phyloP scores from a whole-genome alignment of 2,113 vertebrate species.

The Pseudolaguvia tuberculata region DNA sequence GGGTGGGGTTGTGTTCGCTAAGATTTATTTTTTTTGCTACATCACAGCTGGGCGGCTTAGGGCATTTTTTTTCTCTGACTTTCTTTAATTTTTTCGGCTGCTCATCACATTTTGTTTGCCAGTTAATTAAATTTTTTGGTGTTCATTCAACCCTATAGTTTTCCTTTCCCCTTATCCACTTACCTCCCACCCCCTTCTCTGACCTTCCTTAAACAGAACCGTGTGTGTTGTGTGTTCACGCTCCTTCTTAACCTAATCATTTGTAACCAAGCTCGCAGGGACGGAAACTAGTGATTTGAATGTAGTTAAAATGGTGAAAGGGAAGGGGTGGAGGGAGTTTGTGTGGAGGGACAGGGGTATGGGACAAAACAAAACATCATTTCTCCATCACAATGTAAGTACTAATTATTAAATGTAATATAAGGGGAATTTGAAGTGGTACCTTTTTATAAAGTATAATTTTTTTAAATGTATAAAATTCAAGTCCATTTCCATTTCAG shows the following conservation, averaged over 20 bases:
- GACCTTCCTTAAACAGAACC: slow-evolving; percentile 58
- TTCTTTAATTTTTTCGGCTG: slow-evolving; percentile 8
- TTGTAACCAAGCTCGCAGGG: slow-evolving; percentile 55
- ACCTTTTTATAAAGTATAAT: too few species aligned
- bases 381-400: background rate
- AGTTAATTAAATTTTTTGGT: slow-evolving; percentile 43
- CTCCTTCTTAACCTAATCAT: slow-evolving; percentile 54
- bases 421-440: too few species aligned
- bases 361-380: slow-evolving; percentile 14
- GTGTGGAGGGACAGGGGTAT: slow-evolving; percentile 15
- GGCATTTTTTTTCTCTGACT: slow-evolving; percentile 36
- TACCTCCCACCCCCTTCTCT: background rate
- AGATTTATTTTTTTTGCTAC: too few species aligned
- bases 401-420: too few species aligned
- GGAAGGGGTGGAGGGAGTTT: background rate
- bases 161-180: background rate
- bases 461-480: too few species aligned
- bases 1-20: too few species aligned
- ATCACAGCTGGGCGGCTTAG: background rate
- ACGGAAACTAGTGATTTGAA: slow-evolving; percentile 58
- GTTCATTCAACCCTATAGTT: slow-evolving; percentile 38
- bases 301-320: slow-evolving; percentile 41
- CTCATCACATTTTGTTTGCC: too few species aligned
- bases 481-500: too few species aligned
- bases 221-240: slow-evolving; percentile 41